Percentiles rank a stretch among this genome's conserved stretches.
phyloP scores from a whole-genome alignment of 2,113 vertebrate genomes.

The Setophaga petechia region DNA sequence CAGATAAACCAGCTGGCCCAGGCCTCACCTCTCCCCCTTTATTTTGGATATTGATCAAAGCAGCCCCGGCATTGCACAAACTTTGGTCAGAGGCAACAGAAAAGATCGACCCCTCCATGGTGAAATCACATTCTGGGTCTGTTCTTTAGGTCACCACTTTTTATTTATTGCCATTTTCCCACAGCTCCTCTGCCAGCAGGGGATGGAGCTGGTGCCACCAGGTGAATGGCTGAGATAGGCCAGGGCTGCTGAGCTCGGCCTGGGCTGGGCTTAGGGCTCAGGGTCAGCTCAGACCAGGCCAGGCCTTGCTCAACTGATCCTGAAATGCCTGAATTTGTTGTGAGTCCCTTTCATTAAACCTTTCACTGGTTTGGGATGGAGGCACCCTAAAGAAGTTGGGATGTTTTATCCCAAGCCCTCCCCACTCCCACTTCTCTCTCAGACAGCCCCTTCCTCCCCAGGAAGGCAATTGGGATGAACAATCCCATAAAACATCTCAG shows the following conservation, averaged over 20 bases:
- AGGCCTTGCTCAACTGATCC: fast-evolving
- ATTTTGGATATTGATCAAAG: constrained; percentile 53
- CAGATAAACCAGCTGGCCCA: constrained; percentile 55
- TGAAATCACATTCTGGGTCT: not conserved
- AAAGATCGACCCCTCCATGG: not conserved
- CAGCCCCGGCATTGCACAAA: not conserved
- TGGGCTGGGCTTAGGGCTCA: not conserved
- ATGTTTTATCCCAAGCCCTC: not conserved
- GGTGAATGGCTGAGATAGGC: not conserved
- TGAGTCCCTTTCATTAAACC: not conserved
- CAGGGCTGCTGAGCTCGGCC: not conserved
- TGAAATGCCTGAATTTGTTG: not conserved
- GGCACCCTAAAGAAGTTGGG: fast-evolving
- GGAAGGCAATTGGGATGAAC: not conserved
- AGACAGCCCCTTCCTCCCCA: not conserved
- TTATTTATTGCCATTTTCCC: not conserved
- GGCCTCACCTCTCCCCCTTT: constrained; percentile 25
- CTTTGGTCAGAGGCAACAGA: not conserved
- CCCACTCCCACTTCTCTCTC: fast-evolving
- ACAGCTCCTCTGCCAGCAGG: not conserved
- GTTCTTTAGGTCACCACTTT: not conserved
- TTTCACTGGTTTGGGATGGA: not conserved
- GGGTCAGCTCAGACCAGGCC: not conserved
- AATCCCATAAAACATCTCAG: constrained; percentile 24
- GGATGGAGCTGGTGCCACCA: not conserved